Evolutionary conservation across 1,140 invertebrate species (phyloP).

Genomic region (Saccostrea echinata): DNA sequence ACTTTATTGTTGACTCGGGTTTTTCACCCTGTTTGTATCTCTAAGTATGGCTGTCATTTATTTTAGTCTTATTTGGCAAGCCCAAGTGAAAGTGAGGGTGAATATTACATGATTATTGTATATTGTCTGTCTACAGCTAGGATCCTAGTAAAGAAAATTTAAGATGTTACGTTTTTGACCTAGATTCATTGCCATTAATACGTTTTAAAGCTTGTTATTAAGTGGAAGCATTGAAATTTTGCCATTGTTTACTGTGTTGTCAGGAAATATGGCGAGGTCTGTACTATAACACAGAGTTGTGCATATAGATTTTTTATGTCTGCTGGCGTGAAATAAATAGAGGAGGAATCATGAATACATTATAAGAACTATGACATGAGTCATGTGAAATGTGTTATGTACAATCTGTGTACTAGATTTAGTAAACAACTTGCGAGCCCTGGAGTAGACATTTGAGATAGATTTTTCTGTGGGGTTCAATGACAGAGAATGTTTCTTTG

Average conservation of each 20-base stretch:
- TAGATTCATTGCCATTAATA: not conserved
- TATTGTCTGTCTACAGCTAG: not conserved
- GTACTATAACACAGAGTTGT: not conserved
- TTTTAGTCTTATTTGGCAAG: not conserved
- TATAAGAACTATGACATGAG: not conserved
- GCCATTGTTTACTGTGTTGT: constrained; percentile 36
- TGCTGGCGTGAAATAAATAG: not conserved
- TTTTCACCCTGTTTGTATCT: constrained; percentile 17
- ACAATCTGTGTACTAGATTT: not conserved
- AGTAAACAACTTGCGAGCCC: not conserved
- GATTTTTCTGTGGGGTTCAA: constrained; percentile 31
- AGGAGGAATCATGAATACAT: not conserved
- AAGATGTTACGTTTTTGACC: constrained; percentile 2
- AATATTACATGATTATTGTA: not conserved
- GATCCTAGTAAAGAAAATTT: not conserved
- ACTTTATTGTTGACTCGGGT: not conserved
- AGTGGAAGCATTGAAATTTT: constrained; percentile 32
- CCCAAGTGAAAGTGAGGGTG: not conserved
- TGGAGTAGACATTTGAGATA: constrained; percentile 24
- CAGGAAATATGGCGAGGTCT: constrained; percentile 16
- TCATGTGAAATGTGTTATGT: not conserved
- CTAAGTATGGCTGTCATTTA: constrained; percentile 20
- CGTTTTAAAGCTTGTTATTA: constrained; percentile 18
- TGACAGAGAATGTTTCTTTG: constrained; percentile 34
- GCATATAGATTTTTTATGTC: constrained; percentile 17